Conservation (phyloP, 1,140 invertebrate species). For the Rhizoglyphus robini region DNA sequence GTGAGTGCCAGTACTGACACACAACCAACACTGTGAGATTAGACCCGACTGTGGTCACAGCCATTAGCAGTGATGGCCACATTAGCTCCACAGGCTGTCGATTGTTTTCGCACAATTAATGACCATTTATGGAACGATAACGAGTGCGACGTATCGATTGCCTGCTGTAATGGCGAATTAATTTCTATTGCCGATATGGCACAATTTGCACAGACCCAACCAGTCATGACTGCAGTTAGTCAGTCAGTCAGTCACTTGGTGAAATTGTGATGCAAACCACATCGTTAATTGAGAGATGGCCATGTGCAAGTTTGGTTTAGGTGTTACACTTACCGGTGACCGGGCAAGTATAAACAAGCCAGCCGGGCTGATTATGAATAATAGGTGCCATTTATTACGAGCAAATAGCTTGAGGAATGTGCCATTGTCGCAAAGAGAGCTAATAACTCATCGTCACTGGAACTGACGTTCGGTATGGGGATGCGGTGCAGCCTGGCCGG, state of each 20-base stretch:
- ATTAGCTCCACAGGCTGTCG: constrained; percentile 6
- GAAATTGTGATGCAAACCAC: background rate
- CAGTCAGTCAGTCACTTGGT: too few relatives aligned
- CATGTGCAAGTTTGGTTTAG: background rate
- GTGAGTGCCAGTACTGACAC: too few relatives aligned
- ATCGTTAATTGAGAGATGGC: constrained; percentile 10
- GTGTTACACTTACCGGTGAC: background rate
- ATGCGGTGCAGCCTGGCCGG: background rate
- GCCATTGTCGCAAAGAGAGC: constrained; percentile 27
- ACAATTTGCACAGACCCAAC: too few relatives aligned
- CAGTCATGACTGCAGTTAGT: too few relatives aligned
- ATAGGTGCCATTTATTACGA: background rate
- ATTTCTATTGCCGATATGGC: constrained; percentile 8
- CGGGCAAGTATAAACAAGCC: background rate
- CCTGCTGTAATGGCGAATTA: background rate
- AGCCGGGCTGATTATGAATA: constrained; percentile 1
- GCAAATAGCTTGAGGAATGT: constrained; percentile 12
- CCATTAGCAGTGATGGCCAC: too few relatives aligned
- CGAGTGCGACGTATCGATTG: background rate
- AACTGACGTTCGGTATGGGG: background rate
- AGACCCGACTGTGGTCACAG: too few relatives aligned
- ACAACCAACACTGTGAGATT: too few relatives aligned
- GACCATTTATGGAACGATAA: background rate
- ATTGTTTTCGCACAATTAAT: constrained; percentile 15
- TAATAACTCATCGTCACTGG: constrained; percentile 13